These are phyloP conservation scores for Catharus ustulatus DNA, from an alignment of 2,797 vertebrate species.

Conservation along the genomic window DNA sequence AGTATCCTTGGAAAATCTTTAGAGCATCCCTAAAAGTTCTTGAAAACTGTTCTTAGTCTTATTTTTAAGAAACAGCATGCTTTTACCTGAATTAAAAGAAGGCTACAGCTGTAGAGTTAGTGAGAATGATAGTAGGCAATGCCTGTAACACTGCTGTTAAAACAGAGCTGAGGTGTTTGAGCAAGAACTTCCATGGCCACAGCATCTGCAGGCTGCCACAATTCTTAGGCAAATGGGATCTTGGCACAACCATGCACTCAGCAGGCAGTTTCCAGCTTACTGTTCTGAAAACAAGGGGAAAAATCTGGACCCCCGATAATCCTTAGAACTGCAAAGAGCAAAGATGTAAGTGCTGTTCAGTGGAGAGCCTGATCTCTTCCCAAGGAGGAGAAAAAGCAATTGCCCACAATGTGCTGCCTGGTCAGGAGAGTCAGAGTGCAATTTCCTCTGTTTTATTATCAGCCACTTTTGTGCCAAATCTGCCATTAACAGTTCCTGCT, in stretches of 20 bases:
- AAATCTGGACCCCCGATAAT: background rate
- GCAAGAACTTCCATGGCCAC: background rate
- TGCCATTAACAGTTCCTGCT: slow-evolving; percentile 16
- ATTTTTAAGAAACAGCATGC: background rate
- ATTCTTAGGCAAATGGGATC: background rate
- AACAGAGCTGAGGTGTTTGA: background rate
- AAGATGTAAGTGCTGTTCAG: background rate
- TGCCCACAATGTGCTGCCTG: background rate
- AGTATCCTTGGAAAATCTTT: background rate
- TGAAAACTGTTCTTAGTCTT: background rate
- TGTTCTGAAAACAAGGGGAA: background rate
- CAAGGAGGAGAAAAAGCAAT: background rate
- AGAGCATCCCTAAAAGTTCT: background rate
- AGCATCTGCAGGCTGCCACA: background rate
- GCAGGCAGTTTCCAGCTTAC: background rate
- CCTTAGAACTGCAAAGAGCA: background rate
- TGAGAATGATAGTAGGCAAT: background rate
- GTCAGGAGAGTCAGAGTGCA: background rate
- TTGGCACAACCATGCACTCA: background rate
- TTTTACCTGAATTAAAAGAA: background rate
- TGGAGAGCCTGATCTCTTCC: background rate
- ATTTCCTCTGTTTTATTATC: slow-evolving; percentile 22
- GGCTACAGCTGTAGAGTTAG: background rate
- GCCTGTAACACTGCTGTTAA: background rate
- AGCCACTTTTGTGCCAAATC: background rate